These are phyloP conservation scores for Gobiocypris rarus DNA, from an alignment of 2,113 vertebrate species.

Conservation along the genomic window DNA sequence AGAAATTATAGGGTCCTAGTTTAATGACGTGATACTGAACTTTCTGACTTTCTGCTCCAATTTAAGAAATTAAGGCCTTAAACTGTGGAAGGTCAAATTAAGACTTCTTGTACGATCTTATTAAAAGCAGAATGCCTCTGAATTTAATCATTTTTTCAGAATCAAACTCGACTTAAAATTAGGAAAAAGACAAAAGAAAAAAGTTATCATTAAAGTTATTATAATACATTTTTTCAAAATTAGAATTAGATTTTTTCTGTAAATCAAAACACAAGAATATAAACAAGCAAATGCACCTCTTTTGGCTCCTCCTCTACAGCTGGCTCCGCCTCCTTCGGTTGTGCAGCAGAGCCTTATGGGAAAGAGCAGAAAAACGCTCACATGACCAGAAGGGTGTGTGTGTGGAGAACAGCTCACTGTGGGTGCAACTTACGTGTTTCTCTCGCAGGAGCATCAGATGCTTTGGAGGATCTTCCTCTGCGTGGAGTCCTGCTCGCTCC, in stretches of 20 bases:
- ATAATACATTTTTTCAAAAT: no score
- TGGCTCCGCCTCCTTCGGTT: constrained; percentile 54
- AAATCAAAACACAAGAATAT: neutral
- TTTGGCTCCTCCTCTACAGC: constrained; percentile 42
- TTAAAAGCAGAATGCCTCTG: no score
- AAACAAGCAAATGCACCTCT: constrained; percentile 49
- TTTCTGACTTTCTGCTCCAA: no score
- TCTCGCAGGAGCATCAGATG: constrained; percentile 22
- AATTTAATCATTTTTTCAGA: no score
- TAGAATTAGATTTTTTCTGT: neutral
- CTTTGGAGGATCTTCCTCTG: constrained; percentile 62
- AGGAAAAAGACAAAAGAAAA: no score
- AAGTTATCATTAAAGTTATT: no score
- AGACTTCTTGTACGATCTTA: no score
- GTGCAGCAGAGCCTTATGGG: constrained; percentile 23
- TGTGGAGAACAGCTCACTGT: rapidly evolving
- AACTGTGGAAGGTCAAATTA: no score
- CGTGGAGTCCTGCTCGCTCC: constrained; percentile 56
- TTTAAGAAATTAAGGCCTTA: no score
- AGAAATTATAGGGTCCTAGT: no score
- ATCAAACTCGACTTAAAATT: no score
- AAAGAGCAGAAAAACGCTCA: neutral
- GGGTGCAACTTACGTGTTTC: constrained; percentile 38
- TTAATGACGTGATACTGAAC: no score
- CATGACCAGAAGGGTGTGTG: neutral